phyloP scores from a whole-genome alignment of 37 sponge, comb jelly and placozoan species.

The Oopsacas minuta region DNA sequence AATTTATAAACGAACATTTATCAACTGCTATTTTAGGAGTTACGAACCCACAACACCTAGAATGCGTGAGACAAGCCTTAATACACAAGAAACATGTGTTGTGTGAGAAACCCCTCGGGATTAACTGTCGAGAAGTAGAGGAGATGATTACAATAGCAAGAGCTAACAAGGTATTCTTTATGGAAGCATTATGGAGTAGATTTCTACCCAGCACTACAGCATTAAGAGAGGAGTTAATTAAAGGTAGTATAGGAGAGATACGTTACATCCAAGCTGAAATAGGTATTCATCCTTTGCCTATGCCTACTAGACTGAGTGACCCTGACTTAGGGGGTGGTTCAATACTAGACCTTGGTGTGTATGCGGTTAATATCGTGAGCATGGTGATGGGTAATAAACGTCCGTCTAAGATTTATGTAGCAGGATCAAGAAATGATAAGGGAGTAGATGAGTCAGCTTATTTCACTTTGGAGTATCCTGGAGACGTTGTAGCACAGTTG shows the following conservation, averaged over 20 bases:
- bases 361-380: constrained; percentile 39
- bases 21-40: constrained; percentile 32
- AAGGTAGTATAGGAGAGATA: constrained; percentile 58
- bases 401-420: constrained; percentile 34
- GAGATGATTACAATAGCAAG: constrained; percentile 33
- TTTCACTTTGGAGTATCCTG: constrained; percentile 48
- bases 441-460: constrained; percentile 50
- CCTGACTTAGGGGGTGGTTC: constrained; percentile 57
- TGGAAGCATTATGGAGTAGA: constrained; percentile 68
- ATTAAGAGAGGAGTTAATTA: constrained; percentile 28
- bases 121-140: constrained; percentile 26
- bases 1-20: too few species aligned
- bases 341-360: constrained; percentile 55
- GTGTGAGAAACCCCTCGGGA: constrained; percentile 57
- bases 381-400: constrained; percentile 40
- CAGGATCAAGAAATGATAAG: constrained; percentile 20
- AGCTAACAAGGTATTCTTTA: constrained; percentile 46
- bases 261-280: constrained; percentile 39
- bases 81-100: constrained; percentile 45
- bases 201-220: constrained; percentile 55
- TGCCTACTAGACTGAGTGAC: constrained; percentile 12
- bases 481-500: constrained; percentile 20
- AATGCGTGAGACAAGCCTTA: constrained; percentile 24
- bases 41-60: constrained; percentile 37
- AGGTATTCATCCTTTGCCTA: constrained; percentile 21